Conservation (phyloP, 2,888 invertebrate genomes). For the Drosophila imparisetae region DNA sequence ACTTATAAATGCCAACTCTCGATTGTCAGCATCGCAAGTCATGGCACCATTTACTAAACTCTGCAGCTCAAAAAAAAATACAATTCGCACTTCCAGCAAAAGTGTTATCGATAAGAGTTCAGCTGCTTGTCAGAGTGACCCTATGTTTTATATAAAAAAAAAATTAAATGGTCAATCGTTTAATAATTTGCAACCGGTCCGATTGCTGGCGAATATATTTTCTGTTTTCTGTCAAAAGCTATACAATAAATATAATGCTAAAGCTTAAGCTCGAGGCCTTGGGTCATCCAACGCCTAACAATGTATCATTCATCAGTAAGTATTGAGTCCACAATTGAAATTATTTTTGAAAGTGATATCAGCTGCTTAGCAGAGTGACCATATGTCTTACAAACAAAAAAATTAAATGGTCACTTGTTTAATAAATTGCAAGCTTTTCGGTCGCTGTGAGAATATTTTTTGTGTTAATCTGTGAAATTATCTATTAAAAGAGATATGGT, state of each 20-base stretch:
- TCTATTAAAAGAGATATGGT: conserved; percentile 30
- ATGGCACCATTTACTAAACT: conserved; percentile 19
- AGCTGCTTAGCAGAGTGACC: conserved; percentile 18
- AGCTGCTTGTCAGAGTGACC: conserved; percentile 29
- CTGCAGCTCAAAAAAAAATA: conserved; percentile 3
- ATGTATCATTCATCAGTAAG: conserved; percentile 90
- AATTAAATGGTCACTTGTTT: conserved; percentile 10
- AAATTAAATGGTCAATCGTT: conserved; percentile 5
- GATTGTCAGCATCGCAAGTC: conserved; percentile 17
- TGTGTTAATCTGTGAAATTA: conserved; percentile 9
- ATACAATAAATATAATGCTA: conserved; percentile 86
- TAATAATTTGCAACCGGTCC: background rate
- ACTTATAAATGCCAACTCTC: conserved; percentile 34
- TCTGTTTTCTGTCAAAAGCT: conserved; percentile 27
- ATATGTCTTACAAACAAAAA: background rate
- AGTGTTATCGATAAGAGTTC: conserved; percentile 22
- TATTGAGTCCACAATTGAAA: conserved; percentile 16
- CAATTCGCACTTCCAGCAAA: background rate
- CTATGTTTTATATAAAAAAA: background rate
- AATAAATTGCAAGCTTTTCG: background rate
- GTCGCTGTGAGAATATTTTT: background rate
- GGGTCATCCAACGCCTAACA: conserved; percentile 90
- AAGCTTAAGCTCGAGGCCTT: conserved; percentile 91
- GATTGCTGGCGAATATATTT: background rate
- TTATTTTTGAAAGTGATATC: background rate